Evolutionary conservation across 1,140 invertebrate genomes (phyloP).

Genomic region (Drosophila chauvacae): DNA sequence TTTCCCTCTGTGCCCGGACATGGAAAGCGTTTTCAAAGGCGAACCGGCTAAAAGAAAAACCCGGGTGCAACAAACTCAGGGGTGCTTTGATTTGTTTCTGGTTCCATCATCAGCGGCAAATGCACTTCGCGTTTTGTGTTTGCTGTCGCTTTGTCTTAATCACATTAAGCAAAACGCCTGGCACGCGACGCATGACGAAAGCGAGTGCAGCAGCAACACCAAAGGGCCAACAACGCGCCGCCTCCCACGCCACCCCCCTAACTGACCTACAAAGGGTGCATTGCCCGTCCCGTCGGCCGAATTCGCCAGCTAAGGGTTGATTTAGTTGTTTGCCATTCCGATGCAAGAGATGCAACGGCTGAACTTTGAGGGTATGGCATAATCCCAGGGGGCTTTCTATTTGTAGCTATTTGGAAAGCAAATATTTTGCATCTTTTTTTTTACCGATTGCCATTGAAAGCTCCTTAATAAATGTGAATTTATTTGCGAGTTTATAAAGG

Average conservation of each 20-base stretch:
- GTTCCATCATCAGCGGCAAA: constrained; percentile 31
- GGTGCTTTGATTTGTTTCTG: constrained; percentile 65
- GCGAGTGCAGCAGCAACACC: constrained; percentile 16
- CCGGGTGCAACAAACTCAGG: constrained; percentile 64
- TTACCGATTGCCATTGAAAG: too few species aligned
- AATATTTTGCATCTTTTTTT: not conserved
- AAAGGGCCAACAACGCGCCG: not conserved
- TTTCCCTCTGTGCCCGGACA: not conserved
- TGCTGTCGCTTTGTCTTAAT: constrained; percentile 65
- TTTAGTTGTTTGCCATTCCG: constrained; percentile 32
- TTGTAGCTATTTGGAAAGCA: not conserved
- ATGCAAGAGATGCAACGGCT: constrained; percentile 6
- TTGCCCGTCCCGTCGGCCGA: constrained; percentile 52
- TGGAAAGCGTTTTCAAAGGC: constrained; percentile 13
- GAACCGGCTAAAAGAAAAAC: constrained; percentile 6
- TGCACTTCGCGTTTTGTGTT: constrained; percentile 40
- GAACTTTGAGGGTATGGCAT: constrained; percentile 12
- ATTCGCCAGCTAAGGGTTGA: constrained; percentile 52
- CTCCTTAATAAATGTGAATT: not conserved
- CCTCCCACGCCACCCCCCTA: constrained; percentile 39
- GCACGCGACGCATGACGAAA: constrained; percentile 69
- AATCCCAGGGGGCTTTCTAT: constrained; percentile 6
- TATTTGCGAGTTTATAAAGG: not conserved
- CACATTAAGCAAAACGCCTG: constrained; percentile 65
- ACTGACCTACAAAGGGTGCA: constrained; percentile 79